Percentiles rank a stretch among this genome's conserved stretches.
phyloP scores from a whole-genome alignment of 2,797 vertebrate genomes.

The Poeciliopsis presidionis region DNA sequence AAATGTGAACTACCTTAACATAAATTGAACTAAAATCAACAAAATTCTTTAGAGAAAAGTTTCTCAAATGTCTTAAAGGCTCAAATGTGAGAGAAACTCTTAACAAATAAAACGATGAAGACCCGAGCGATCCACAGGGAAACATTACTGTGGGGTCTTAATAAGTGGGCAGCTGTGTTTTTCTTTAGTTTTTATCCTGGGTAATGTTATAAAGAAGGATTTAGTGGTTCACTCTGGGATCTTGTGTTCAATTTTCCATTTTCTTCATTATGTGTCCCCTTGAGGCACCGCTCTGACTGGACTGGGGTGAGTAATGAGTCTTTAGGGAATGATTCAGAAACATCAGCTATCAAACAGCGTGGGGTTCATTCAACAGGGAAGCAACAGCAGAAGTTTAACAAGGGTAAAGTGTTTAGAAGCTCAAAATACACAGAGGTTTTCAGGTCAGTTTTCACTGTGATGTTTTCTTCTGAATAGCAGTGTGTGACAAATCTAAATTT shows the following conservation, averaged over 20 bases:
- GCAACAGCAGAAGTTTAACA: conserved; percentile 27
- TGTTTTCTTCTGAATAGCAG: background rate
- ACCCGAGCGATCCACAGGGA: background rate
- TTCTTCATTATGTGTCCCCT: conserved; percentile 66
- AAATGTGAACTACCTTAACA: background rate
- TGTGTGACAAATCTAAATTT: conserved; percentile 13
- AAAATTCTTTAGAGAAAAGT: conserved; percentile 30
- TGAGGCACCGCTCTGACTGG: conserved; percentile 49
- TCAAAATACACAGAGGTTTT: conserved; percentile 16
- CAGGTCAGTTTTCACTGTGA: conserved; percentile 37
- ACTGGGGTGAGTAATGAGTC: conserved; percentile 62
- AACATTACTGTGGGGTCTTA: conserved; percentile 22
- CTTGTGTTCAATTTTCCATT: conserved; percentile 66
- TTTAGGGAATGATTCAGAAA: conserved; percentile 54
- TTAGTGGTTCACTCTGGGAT: conserved; percentile 68
- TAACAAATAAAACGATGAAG: conserved; percentile 48
- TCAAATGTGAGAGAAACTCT: conserved; percentile 17
- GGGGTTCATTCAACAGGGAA: conserved; percentile 42
- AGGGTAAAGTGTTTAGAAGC: conserved; percentile 33
- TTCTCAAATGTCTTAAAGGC: conserved; percentile 32
- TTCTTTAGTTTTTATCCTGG: conserved; percentile 44
- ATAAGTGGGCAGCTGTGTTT: conserved; percentile 53
- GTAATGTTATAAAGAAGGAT: conserved; percentile 60
- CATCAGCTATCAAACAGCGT: conserved; percentile 61
- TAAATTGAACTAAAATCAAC: conserved; percentile 12